Conservation (phyloP, 2,888 invertebrate species). For the Apamea anceps region DNA sequence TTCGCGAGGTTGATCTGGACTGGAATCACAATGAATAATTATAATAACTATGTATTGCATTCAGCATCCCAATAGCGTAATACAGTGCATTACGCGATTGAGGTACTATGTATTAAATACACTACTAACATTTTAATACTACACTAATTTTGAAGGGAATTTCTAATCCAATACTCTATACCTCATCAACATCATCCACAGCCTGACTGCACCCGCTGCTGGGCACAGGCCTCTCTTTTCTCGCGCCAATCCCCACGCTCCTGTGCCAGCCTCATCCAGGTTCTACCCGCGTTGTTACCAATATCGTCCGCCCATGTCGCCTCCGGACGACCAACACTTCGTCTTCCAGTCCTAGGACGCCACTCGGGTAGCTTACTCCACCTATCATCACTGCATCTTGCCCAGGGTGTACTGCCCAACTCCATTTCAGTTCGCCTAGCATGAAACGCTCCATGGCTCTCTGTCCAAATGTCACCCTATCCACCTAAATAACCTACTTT, state of each 20-base stretch:
- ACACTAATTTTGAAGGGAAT: too few relatives aligned
- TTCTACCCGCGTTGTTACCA: neutral
- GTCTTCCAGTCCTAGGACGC: too few relatives aligned
- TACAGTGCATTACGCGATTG: neutral
- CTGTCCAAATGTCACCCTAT: too few relatives aligned
- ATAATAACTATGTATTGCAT: neutral
- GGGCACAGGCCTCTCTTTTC: neutral
- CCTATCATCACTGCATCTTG: too few relatives aligned
- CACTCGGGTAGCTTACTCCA: too few relatives aligned
- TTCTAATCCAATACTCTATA: neutral
- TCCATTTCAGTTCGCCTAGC: too few relatives aligned
- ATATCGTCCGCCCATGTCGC: too few relatives aligned
- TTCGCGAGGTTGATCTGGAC: neutral
- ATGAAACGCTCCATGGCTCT: too few relatives aligned
- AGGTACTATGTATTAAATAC: neutral
- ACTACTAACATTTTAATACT: neutral
- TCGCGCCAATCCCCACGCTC: too few relatives aligned
- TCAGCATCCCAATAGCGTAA: neutral
- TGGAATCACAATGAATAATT: constrained; percentile 22
- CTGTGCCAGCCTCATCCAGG: neutral
- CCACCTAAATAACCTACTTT: too few relatives aligned
- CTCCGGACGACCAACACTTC: too few relatives aligned
- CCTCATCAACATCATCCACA: neutral
- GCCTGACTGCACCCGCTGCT: neutral
- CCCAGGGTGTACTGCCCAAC: too few relatives aligned